Percentiles rank a stretch among this genome's conserved stretches.
phyloP scores from a whole-genome alignment of 2,113 vertebrate species.

The Oxygymnocypris stewartii region DNA sequence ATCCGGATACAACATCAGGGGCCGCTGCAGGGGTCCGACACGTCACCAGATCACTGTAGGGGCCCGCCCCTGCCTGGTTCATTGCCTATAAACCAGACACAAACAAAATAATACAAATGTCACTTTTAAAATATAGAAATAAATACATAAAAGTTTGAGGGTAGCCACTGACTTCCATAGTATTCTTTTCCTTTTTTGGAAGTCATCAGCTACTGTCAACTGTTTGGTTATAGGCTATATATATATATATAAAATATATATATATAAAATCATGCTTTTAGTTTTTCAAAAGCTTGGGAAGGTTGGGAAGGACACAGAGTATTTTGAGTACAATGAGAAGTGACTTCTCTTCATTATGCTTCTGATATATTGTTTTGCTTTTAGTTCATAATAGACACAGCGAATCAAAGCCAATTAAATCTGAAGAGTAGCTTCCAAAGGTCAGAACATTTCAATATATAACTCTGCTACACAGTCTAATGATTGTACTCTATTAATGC shows the following conservation, averaged over 20 bases:
- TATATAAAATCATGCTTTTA: background rate
- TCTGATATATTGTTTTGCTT: background rate
- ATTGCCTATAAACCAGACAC: constrained; percentile 76
- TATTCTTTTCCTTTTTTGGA: background rate
- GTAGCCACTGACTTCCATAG: background rate
- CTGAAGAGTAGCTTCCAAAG: background rate
- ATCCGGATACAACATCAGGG: constrained; percentile 79
- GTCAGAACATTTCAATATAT: constrained; percentile 21
- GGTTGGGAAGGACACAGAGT: background rate
- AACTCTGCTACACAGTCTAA: background rate
- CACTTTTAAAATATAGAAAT: no score
- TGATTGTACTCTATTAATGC: background rate
- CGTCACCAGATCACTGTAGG: constrained; percentile 84
- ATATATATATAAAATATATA: no score
- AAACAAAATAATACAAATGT: background rate
- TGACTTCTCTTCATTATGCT: background rate
- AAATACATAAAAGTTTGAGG: no score
- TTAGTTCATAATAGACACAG: background rate
- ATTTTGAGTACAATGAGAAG: background rate
- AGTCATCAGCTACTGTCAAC: background rate
- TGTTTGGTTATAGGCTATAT: background rate
- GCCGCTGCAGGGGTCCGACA: constrained; percentile 85
- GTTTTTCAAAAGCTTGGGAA: background rate
- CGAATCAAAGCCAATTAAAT: constrained; percentile 15
- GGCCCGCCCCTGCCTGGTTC: constrained; percentile 90